Evolutionary conservation across 2,113 vertebrate genomes (phyloP).

Genomic region (Solea senegalensis): DNA sequence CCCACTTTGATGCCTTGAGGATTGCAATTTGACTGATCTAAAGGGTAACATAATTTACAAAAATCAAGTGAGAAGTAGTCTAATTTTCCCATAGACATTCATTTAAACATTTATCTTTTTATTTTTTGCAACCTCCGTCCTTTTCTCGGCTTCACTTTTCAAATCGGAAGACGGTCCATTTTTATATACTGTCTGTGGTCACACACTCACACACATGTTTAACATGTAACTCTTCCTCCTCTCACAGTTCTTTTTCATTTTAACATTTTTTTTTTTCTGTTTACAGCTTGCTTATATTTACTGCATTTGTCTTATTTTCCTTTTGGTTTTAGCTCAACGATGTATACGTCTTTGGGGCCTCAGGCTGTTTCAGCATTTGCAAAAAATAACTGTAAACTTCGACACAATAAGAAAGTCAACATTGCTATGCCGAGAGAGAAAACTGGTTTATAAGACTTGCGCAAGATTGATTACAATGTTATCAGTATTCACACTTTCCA

Average conservation of each 20-base stretch:
- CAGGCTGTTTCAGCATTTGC: background rate
- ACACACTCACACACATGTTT: slow-evolving; percentile 2
- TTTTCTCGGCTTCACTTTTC: too few species aligned
- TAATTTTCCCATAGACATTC: too few species aligned
- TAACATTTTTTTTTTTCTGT: slow-evolving; percentile 1
- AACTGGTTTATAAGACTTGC: slow-evolving; percentile 23
- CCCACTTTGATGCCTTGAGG: too few species aligned
- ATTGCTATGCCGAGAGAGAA: background rate
- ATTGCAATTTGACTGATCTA: too few species aligned
- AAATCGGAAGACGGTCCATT: too few species aligned
- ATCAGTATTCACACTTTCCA: too few species aligned
- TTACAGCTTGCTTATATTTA: background rate
- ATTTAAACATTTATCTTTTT: too few species aligned
- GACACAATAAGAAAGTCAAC: slow-evolving; percentile 2
- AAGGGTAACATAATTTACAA: too few species aligned
- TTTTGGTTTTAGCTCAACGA: background rate
- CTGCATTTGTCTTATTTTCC: background rate
- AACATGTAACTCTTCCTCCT: slow-evolving; percentile 1
- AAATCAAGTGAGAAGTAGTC: too few species aligned
- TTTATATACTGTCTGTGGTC: background rate
- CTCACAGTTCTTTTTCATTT: slow-evolving; percentile 9
- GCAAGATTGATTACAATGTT: background rate
- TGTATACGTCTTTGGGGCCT: background rate
- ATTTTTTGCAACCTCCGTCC: too few species aligned
- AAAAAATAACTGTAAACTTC: slow-evolving; percentile 2